Conservation (phyloP, 2,888 invertebrate genomes). For the Ferrisia virgata region DNA sequence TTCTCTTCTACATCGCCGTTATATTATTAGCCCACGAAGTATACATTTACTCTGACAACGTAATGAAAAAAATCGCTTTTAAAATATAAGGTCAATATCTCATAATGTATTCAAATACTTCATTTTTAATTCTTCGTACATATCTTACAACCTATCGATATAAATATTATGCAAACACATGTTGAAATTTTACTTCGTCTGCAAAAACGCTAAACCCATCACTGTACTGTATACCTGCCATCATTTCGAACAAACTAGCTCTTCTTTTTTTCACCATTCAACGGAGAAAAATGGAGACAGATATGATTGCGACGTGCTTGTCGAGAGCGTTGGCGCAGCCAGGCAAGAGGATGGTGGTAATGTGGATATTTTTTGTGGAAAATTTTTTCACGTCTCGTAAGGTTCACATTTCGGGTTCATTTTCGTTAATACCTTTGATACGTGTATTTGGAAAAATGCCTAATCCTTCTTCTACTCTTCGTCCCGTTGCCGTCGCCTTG, state of each 20-base stretch:
- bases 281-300: neutral
- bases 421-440: constrained; percentile 9
- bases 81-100: too few species aligned
- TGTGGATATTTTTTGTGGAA: neutral
- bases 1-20: too few species aligned
- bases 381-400: neutral
- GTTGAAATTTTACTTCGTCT: neutral
- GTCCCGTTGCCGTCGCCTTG: neutral
- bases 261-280: neutral
- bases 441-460: neutral
- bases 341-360: neutral
- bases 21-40: too few species aligned
- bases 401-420: neutral
- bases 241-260: neutral
- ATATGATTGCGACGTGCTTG: neutral
- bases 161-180: too few species aligned
- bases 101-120: too few species aligned
- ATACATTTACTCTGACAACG: too few species aligned
- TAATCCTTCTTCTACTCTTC: neutral
- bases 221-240: neutral
- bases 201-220: neutral
- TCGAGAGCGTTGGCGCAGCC: neutral
- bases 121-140: too few species aligned
- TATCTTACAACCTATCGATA: too few species aligned
- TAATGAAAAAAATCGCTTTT: too few species aligned